Conservation (phyloP, 35 echinoderm and acorn worm species). For the Holothuria glaberrima region DNA sequence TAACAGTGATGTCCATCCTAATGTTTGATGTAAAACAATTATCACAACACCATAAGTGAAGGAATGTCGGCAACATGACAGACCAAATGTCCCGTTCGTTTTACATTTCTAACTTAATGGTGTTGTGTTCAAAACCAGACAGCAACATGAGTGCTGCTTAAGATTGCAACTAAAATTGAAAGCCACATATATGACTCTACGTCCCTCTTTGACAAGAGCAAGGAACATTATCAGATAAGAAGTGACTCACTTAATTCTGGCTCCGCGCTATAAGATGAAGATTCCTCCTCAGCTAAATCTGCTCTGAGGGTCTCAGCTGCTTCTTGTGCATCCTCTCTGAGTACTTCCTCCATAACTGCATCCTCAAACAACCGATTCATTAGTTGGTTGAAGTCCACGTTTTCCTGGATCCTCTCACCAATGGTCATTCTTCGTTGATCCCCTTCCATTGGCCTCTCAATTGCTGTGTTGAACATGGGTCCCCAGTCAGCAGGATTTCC, state of each 20-base stretch:
- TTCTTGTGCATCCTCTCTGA: conserved; percentile 22
- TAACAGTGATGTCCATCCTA: too few species aligned
- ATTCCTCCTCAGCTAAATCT: conserved; percentile 7
- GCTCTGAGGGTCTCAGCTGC: conserved; percentile 6
- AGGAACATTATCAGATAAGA: not conserved
- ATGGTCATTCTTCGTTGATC: not conserved
- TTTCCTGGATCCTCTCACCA: conserved; percentile 6
- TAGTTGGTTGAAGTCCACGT: conserved; percentile 5
- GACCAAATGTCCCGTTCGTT: too few species aligned
- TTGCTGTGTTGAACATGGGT: not conserved
- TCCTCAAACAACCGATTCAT: conserved; percentile 32
- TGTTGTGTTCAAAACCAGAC: too few species aligned
- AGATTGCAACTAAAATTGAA: not conserved
- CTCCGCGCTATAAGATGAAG: not conserved
- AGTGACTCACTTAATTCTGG: conserved; percentile 33
- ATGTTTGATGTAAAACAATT: too few species aligned
- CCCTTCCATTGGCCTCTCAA: not conserved
- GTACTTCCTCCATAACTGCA: conserved; percentile 46
- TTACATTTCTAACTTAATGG: too few species aligned
- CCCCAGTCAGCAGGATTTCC: not conserved
- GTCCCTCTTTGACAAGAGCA: too few species aligned
- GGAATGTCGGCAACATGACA: too few species aligned
- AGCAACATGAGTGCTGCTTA: too few species aligned
- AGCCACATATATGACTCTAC: not conserved
- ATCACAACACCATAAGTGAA: too few species aligned